Evolutionary conservation across 2,113 vertebrate species (phyloP), one percentile per base, ranked within the genome.

Genomic region (Heloderma charlesbogerti): DNA sequence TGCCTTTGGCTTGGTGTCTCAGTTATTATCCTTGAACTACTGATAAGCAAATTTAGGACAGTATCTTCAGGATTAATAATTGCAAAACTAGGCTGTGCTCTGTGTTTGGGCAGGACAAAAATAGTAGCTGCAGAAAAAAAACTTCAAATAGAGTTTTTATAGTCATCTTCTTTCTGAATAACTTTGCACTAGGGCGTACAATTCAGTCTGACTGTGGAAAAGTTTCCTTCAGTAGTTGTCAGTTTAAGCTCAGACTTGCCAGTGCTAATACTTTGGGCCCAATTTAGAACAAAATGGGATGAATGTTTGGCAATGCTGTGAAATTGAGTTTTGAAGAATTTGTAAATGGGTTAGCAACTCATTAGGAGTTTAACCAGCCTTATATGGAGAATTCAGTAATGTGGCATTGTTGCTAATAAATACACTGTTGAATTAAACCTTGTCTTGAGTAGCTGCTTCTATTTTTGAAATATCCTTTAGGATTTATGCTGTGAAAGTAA

Each of bases 211-310:
- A 9, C 74, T n/a, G 0, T 40, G 22, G 81, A n/a, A 31, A 3
- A 37, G 71, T 3, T 63, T 31, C 18, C n/a, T 54, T 4, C 45
- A 40, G 12, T 79, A 29, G 48, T 40, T 91, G 71, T 48, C 34
- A 22, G 57, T 75, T 67, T 1, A 69, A 86, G 48, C 86, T 91
- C 92, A 75, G 77, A 78, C 37, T 80, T 82, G 15, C 34, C 0
- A 13, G 6, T n/a, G 84, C 18, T 75, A 93, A 12, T 74, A 89
- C 16, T 85, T 88, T 84, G 29, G 63, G 34, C 4, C 8, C 81
- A 13, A 72, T 91, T 91, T 69, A 85, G 84, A n/a, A 85, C 71
- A 86, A 90, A 90, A 71, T 45, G 25, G 25, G 48, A 92, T n/a
- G 79, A 1, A 4, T 88, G 48, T 40, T 83, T 54, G 40, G 37